phyloP scores from a whole-genome alignment of 2,797 vertebrate genomes.

The Cyclopterus lumpus region DNA sequence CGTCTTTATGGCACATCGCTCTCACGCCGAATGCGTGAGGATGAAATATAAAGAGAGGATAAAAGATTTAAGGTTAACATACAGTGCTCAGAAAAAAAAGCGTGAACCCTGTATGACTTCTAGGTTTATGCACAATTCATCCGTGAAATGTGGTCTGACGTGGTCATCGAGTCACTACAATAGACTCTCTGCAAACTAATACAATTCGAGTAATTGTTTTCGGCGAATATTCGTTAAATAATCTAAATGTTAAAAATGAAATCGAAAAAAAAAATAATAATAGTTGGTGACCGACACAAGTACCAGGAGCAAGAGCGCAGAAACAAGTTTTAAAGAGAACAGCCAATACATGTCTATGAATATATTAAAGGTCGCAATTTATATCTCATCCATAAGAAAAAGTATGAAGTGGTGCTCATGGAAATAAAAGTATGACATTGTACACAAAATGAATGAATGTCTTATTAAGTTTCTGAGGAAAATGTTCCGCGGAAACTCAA shows the following conservation, averaged over 20 bases:
- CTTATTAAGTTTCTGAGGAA: too few relatives aligned
- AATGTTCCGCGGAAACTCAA: neutral
- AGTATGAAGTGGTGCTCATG: neutral
- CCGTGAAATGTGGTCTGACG: neutral
- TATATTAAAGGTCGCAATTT: too few relatives aligned
- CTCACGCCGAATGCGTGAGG: neutral
- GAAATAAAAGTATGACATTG: neutral
- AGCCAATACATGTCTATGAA: too few relatives aligned
- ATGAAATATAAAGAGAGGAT: neutral
- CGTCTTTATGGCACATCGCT: neutral
- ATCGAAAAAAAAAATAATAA: too few relatives aligned
- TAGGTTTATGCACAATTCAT: neutral
- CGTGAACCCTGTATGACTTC: neutral
- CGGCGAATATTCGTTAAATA: neutral
- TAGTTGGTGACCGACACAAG: too few relatives aligned
- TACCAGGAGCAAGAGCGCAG: too few relatives aligned
- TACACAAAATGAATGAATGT: neutral
- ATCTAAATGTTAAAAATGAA: neutral
- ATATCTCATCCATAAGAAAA: too few relatives aligned
- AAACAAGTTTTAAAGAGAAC: too few relatives aligned
- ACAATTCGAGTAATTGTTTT: too few relatives aligned
- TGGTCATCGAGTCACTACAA: neutral
- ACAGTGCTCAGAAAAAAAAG: neutral
- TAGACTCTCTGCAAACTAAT: too few relatives aligned
- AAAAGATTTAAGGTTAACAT: neutral